Evolutionary conservation across 2,113 vertebrate species (phyloP).

Genomic region (Pelodiscus sinensis): DNA sequence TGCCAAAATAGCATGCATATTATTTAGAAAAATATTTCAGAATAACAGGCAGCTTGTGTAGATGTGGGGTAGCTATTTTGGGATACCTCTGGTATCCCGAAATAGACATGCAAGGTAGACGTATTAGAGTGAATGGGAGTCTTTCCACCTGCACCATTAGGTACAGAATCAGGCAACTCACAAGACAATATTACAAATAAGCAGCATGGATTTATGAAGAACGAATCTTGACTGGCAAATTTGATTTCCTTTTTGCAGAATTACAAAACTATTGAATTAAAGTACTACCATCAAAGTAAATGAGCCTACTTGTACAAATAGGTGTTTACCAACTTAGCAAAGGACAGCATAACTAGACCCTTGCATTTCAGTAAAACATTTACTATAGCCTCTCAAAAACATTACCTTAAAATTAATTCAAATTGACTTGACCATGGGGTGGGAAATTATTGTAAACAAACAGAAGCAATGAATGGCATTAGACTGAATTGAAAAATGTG

Average conservation of each 20-base stretch:
- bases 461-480: neutral
- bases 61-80: too few relatives aligned
- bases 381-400: slow-evolving; percentile 32
- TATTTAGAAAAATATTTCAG: too few relatives aligned
- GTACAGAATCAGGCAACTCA: neutral
- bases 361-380: slow-evolving; percentile 60
- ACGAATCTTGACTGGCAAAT: neutral
- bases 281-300: neutral
- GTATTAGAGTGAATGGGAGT: neutral
- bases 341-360: slow-evolving; percentile 52
- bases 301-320: neutral
- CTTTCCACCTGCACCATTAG: neutral
- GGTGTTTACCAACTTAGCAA: neutral
- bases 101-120: too few relatives aligned
- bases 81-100: too few relatives aligned
- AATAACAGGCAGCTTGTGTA: too few relatives aligned
- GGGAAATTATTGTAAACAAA: neutral
- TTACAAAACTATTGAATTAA: neutral
- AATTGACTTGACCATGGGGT: neutral
- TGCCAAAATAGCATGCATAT: too few relatives aligned
- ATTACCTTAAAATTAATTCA: slow-evolving; percentile 55
- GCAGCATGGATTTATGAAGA: neutral
- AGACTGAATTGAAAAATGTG: neutral
- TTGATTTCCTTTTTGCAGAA: neutral
- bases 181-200: slow-evolving; percentile 7